A percentile compares a stretch with the other conserved stretches of the same genome.
Conservation (phyloP, 2,888 invertebrate genomes). For the Punctoribates punctum region DNA sequence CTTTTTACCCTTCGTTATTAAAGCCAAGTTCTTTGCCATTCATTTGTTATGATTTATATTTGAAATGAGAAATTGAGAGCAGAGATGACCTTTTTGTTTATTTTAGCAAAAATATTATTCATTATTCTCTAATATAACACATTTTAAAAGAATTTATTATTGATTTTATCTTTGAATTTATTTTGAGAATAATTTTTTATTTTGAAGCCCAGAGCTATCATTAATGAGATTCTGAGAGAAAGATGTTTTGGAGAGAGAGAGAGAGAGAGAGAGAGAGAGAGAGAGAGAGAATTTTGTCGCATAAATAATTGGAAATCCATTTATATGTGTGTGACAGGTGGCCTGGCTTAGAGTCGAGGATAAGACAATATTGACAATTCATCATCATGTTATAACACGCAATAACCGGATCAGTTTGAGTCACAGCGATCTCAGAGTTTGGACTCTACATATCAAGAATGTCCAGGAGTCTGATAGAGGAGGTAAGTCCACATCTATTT, state of each 20-base stretch:
- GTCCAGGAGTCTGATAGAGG: slow-evolving; percentile 88
- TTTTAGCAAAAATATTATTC: not conserved
- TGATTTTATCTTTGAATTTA: slow-evolving; percentile 14
- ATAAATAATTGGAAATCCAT: no score
- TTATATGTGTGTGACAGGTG: no score
- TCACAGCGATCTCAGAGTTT: slow-evolving; percentile 48
- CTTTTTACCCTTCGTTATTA: not conserved
- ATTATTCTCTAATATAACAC: no score
- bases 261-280: slow-evolving; percentile 1
- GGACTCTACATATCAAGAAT: slow-evolving; percentile 72
- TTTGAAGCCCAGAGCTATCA: slow-evolving; percentile 5
- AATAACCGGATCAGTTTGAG: slow-evolving; percentile 74
- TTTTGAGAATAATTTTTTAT: slow-evolving; percentile 7
- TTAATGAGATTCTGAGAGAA: not conserved
- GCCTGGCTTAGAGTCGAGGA: slow-evolving; percentile 96
- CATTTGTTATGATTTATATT: no score
- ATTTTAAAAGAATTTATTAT: not conserved
- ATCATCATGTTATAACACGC: slow-evolving; percentile 72
- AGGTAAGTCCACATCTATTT: no score
- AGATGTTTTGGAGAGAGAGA: not conserved
- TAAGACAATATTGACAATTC: slow-evolving; percentile 66
- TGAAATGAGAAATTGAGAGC: no score
- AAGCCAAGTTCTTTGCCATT: not conserved
- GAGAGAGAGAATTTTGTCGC: no score
- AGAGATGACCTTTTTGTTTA: no score